Percentiles rank a stretch among this genome's conserved stretches.
These are phyloP conservation scores for Pardosa pseudoannulata DNA, from an alignment of 2,888 invertebrate genomes.

Conservation along the genomic window DNA sequence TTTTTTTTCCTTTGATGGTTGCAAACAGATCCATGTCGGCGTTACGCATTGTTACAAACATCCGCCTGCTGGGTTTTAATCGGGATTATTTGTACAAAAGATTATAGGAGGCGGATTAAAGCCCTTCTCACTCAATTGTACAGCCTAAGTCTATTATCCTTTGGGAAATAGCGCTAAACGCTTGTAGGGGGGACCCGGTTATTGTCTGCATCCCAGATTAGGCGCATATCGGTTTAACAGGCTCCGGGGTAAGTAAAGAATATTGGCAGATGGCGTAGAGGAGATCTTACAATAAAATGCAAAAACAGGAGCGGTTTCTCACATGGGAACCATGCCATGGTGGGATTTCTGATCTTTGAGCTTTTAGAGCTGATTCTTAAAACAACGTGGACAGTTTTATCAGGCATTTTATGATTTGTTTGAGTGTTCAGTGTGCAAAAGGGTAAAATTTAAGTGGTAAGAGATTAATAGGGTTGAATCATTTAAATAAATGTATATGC, in stretches of 20 bases:
- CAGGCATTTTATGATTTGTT: too few relatives aligned
- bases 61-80: neutral
- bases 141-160: conserved; percentile 45
- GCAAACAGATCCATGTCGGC: neutral
- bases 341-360: neutral
- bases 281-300: neutral
- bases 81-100: conserved; percentile 7
- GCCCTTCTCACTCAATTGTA: conserved; percentile 5
- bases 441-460: too few relatives aligned
- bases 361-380: too few relatives aligned
- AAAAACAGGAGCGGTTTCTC: conserved; percentile 24
- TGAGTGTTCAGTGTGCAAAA: too few relatives aligned
- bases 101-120: conserved; percentile 33
- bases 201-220: conserved; percentile 43
- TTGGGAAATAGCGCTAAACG: conserved; percentile 38
- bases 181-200: conserved; percentile 25
- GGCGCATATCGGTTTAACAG: conserved; percentile 45
- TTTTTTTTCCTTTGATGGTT: neutral
- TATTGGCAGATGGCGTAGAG: neutral
- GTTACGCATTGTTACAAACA: neutral
- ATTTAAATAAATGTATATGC: too few relatives aligned
- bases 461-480: too few relatives aligned
- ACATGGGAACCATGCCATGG: conserved; percentile 11
- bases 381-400: too few relatives aligned
- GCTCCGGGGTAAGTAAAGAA: conserved; percentile 11